A percentile compares a stretch with the other conserved stretches of the same genome.
Conservation (phyloP, 2,113 vertebrate genomes). For the Rhadina sibilatrix region DNA sequence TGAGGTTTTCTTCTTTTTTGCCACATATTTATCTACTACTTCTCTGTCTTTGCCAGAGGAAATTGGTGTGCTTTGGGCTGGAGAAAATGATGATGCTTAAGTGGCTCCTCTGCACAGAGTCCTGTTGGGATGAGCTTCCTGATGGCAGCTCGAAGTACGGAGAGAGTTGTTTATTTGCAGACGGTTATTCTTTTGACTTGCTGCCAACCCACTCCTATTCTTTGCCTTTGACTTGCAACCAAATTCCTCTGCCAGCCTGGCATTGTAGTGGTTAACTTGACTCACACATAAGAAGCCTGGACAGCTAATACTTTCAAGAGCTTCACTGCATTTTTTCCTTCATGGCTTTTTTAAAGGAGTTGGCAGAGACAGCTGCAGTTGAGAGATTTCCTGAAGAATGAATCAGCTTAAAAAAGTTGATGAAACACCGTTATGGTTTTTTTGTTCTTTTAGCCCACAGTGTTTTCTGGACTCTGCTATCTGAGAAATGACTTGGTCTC, state of each 20-base stretch:
- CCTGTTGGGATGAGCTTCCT: not conserved
- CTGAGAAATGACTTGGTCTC: not conserved
- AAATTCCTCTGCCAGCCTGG: not conserved
- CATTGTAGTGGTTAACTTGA: not conserved
- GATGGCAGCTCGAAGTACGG: not conserved
- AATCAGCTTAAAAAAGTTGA: not conserved
- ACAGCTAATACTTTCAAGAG: conserved; percentile 11
- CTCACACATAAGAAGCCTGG: not conserved
- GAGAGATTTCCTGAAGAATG: not conserved
- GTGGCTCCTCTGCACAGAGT: not conserved
- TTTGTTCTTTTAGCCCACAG: not conserved
- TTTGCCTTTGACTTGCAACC: not conserved
- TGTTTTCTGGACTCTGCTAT: not conserved
- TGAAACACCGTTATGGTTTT: conserved; percentile 39
- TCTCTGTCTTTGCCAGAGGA: not conserved
- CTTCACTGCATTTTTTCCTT: conserved; percentile 25
- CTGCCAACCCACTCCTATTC: not conserved
- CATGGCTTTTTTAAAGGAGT: not conserved
- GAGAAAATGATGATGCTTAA: not conserved
- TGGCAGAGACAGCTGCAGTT: conserved; percentile 6
- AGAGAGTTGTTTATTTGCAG: not conserved
- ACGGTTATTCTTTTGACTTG: not conserved
- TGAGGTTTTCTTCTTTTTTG: no score
- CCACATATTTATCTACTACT: not conserved
- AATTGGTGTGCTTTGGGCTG: not conserved